phyloP scores from a whole-genome alignment of 2,797 vertebrate species.

The Anguilla pacifica region DNA sequence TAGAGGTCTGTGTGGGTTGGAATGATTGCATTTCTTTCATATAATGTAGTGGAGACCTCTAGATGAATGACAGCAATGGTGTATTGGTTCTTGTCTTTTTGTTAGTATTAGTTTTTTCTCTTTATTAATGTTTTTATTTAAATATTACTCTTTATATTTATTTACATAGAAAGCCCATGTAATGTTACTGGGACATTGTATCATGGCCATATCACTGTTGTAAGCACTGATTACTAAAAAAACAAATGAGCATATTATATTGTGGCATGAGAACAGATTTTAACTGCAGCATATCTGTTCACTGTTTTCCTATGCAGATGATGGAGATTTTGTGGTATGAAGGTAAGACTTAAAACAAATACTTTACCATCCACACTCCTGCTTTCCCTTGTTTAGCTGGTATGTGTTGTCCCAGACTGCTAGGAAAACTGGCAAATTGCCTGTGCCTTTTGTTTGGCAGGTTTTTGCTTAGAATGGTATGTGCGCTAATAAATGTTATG shows the following conservation, averaged over 20 bases:
- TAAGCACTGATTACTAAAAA: not conserved
- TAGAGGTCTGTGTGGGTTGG: not conserved
- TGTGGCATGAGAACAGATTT: not conserved
- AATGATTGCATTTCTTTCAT: not conserved
- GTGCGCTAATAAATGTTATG: not conserved
- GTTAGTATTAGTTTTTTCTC: not conserved
- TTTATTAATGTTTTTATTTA: not conserved
- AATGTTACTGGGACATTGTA: slow-evolving; percentile 1
- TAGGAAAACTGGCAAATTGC: not conserved
- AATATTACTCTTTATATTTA: not conserved
- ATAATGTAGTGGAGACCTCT: not conserved
- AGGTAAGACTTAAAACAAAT: not conserved
- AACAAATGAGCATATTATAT: not conserved
- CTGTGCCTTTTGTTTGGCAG: not conserved
- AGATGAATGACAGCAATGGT: not conserved
- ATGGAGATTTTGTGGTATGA: not conserved
- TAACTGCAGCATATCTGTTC: not conserved
- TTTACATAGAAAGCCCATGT: not conserved
- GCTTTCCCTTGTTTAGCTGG: not conserved
- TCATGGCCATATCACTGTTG: not conserved
- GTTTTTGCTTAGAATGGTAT: not conserved
- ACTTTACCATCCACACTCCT: not conserved
- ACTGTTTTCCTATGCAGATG: not conserved
- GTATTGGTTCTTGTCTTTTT: not conserved
- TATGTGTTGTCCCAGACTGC: not conserved